These are phyloP conservation scores for Felis catus DNA, from an alignment of 2,113 vertebrate genomes.

Conservation along the genomic window DNA sequence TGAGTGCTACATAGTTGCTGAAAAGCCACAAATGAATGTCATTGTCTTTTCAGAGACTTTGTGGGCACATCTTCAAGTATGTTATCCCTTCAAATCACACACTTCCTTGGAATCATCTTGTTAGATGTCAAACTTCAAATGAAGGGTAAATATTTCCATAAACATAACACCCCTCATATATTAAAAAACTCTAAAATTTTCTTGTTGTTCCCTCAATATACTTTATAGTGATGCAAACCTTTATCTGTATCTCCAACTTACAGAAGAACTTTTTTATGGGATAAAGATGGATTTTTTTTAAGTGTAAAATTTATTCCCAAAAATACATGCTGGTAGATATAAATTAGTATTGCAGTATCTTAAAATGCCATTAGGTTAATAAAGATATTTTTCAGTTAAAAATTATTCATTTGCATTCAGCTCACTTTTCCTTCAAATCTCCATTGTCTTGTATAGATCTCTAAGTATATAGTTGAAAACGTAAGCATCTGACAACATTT, in stretches of 20 bases:
- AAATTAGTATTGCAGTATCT: not conserved
- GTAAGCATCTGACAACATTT: not conserved
- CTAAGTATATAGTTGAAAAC: not conserved
- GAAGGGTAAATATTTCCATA: constrained; percentile 17
- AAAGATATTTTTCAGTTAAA: not conserved
- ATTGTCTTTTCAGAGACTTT: constrained; percentile 34
- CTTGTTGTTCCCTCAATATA: not conserved
- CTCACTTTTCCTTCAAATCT: not conserved
- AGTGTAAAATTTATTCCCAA: not conserved
- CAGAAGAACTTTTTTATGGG: not conserved
- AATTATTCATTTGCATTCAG: not conserved
- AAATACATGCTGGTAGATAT: not conserved
- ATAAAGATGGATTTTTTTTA: not conserved
- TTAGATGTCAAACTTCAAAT: constrained; percentile 48
- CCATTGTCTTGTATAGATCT: not conserved
- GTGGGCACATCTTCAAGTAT: constrained; percentile 49
- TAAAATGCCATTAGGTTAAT: not conserved
- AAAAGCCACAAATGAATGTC: constrained; percentile 52
- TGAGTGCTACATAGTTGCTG: not conserved
- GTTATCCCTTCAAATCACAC: constrained; percentile 36
- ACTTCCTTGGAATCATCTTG: not conserved
- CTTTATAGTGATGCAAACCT: not conserved
- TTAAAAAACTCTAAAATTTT: not conserved
- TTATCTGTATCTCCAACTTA: not conserved
- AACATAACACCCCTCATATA: not conserved